Evolutionary conservation across 1,140 invertebrate species (phyloP).

Genomic region (Camponotus floridanus): DNA sequence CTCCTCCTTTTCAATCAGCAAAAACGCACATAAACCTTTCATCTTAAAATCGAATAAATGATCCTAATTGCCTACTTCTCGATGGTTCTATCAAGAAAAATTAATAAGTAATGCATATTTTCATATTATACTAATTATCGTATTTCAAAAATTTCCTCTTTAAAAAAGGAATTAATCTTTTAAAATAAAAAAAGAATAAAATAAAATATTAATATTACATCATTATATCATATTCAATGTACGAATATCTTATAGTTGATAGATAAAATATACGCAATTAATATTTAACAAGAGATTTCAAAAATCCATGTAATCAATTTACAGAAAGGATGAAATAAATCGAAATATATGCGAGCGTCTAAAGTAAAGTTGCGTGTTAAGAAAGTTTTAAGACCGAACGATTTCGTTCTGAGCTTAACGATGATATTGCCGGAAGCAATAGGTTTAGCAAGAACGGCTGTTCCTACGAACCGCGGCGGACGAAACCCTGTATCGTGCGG

Average conservation of each 20-base stretch:
- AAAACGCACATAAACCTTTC: not conserved
- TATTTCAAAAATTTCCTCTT: too few species aligned
- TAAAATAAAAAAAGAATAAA: not conserved
- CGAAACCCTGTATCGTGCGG: conserved; percentile 42
- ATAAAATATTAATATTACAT: too few species aligned
- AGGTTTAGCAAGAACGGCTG: conserved; percentile 59
- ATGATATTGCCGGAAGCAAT: conserved; percentile 56
- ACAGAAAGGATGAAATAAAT: not conserved
- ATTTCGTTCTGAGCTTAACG: conserved; percentile 35
- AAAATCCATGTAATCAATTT: not conserved
- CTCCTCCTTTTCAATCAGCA: conserved; percentile 14
- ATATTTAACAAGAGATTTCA: not conserved
- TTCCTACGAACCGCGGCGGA: conserved; percentile 61
- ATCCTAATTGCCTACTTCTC: conserved; percentile 12
- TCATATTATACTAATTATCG: not conserved
- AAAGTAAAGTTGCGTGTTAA: conserved; percentile 42
- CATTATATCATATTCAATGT: not conserved
- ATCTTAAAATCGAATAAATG: not conserved
- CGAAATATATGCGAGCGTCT: not conserved
- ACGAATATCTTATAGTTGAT: not conserved
- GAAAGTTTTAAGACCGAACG: conserved; percentile 52
- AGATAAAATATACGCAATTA: not conserved
- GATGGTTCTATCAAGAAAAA: not conserved
- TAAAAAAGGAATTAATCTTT: too few species aligned
- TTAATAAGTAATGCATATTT: not conserved